Evolutionary conservation across 2,113 vertebrate species (phyloP), one percentile per base, ranked within the genome.

Genomic region (Mastomys coucha): DNA sequence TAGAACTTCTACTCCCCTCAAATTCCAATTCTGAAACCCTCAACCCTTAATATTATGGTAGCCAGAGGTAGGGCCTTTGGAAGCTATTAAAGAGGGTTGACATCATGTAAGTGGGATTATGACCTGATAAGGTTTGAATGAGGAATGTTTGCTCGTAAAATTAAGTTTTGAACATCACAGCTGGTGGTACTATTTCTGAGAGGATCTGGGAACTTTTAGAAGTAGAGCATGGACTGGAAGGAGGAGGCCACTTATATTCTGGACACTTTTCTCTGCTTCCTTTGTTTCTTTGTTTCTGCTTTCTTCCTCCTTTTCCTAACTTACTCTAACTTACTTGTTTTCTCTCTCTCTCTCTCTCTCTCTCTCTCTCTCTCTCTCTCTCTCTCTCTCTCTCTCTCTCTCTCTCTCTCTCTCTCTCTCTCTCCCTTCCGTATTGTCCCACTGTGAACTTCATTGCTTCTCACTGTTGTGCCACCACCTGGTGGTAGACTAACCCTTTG

Each of bases 371-470:
- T 8, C 0, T 16, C 5, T 33, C 5, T 11, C 26, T 28, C 28
- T 20, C 36, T 20, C 2, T 20, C n/a, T 10, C 7, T 1, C 19
- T 10, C 16, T 20, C 17, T 7, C 7, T 20, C 36, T 49, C 39
- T 14, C 24, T 5, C 2, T 22, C 7, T 8, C 1, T 14, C 4
- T 14, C 5, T 20, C 10, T 1, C 26, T 2, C 26, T 12, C 10
- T 3, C 49, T 20, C 2, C 5, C 39, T 39, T 84, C 58, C 65
- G 58, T 28, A 16, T 16, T 65, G 14, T 85, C 13, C 10, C 24
- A 17, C 3, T 42, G 7, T 65, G 39, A 85, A 11, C 39, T 45
- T 3, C 39, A 45, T 60, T 31, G 7, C 2, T 70, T n/a, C 7
- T 33, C 39, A 65, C 31, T 85, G 14, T 85, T 24, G 42, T 65